A percentile compares a stretch with the other conserved stretches of the same genome.
These are phyloP conservation scores for Volucella inflata DNA, from an alignment of 2,888 invertebrate species.

Conservation along the genomic window DNA sequence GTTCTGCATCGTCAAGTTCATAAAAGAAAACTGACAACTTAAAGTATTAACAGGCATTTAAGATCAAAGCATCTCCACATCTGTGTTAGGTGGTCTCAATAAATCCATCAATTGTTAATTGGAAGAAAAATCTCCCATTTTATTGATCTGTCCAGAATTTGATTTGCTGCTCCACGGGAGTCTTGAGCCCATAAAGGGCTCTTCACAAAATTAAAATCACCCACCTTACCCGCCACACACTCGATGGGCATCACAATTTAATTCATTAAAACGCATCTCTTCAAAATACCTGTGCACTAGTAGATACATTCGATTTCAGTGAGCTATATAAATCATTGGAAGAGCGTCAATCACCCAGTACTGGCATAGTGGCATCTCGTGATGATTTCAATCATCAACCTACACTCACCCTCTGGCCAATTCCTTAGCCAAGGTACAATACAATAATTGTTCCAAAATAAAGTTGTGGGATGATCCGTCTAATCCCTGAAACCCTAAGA, in stretches of 20 bases:
- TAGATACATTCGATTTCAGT: slow-evolving; percentile 37
- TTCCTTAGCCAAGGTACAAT: slow-evolving; percentile 26
- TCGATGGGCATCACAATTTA: slow-evolving; percentile 40
- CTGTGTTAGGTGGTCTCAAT: slow-evolving; percentile 65
- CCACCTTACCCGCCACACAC: slow-evolving; percentile 32
- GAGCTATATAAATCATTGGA: slow-evolving; percentile 54
- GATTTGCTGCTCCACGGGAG: slow-evolving; percentile 67
- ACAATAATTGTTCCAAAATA: slow-evolving; percentile 49
- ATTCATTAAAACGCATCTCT: slow-evolving; percentile 56
- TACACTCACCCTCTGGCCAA: slow-evolving; percentile 59
- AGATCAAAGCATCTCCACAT: slow-evolving; percentile 17
- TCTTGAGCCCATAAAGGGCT: slow-evolving; percentile 50
- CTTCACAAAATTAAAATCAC: slow-evolving; percentile 43
- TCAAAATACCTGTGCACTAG: slow-evolving; percentile 27
- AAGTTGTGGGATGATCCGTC: slow-evolving; percentile 48
- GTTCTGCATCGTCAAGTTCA: too few species aligned
- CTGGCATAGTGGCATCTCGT: slow-evolving; percentile 68
- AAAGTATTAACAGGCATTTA: background rate
- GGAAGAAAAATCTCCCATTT: slow-evolving; percentile 47
- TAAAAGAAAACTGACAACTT: too few species aligned
- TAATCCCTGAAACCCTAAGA: slow-evolving; percentile 10
- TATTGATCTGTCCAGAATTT: slow-evolving; percentile 68
- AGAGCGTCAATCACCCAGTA: slow-evolving; percentile 66
- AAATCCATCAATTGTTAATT: slow-evolving; percentile 66
- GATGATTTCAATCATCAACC: slow-evolving; percentile 68